phyloP scores from a whole-genome alignment of 1,140 invertebrate species.

The Drosophila guanche region DNA sequence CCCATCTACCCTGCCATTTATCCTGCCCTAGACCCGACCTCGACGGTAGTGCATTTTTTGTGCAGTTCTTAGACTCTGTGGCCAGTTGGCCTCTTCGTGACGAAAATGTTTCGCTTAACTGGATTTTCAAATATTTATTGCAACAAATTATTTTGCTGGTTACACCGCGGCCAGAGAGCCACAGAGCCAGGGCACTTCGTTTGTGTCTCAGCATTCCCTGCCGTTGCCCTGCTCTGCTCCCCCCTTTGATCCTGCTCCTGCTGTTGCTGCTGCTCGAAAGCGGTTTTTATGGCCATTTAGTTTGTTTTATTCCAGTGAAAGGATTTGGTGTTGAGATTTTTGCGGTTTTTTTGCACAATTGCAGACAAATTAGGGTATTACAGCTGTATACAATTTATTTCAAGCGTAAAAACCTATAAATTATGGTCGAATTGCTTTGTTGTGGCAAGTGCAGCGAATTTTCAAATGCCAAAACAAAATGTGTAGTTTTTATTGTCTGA shows the following conservation, averaged over 20 bases:
- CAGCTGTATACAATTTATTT: constrained; percentile 26
- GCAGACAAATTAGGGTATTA: constrained; percentile 60
- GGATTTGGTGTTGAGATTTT: constrained; percentile 53
- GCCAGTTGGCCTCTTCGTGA: constrained; percentile 68
- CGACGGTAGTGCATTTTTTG: constrained; percentile 44
- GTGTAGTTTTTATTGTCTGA: neutral
- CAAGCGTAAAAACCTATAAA: constrained; percentile 30
- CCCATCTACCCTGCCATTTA: neutral
- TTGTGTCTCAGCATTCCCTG: constrained; percentile 40
- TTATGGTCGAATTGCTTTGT: constrained; percentile 8
- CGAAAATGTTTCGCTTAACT: constrained; percentile 80
- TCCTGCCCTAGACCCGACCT: neutral
- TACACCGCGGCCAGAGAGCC: constrained; percentile 39
- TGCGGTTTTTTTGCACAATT: constrained; percentile 55
- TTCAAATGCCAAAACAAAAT: constrained; percentile 10
- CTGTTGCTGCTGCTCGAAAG: constrained; percentile 26
- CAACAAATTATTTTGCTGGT: constrained; percentile 79
- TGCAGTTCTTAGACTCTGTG: constrained; percentile 41
- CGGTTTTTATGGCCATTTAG: constrained; percentile 77
- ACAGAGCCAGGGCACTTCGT: constrained; percentile 14
- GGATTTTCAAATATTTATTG: constrained; percentile 82
- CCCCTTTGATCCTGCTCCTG: neutral
- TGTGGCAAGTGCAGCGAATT: constrained; percentile 7
- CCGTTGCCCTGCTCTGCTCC: neutral
- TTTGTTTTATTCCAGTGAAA: constrained; percentile 51